Conservation (phyloP, 2,113 vertebrate genomes). For the Noctilio leporinus region DNA sequence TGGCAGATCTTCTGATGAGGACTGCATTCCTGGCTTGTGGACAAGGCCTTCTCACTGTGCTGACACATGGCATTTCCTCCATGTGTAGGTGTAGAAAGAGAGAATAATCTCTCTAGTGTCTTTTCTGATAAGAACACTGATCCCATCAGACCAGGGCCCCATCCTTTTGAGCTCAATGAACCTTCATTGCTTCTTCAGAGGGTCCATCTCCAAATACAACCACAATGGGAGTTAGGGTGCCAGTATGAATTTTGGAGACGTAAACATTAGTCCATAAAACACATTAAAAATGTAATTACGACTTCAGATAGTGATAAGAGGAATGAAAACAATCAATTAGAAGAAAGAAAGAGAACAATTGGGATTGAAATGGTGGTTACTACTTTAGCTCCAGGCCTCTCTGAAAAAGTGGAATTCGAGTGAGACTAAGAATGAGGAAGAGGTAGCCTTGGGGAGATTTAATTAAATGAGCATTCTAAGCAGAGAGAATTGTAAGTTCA, state of each 20-base stretch:
- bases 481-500: not conserved
- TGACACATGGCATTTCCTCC: not conserved
- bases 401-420: not conserved
- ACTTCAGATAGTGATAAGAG: not conserved
- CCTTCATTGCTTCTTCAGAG: not conserved
- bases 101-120: not conserved
- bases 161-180: not conserved
- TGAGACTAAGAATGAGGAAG: not conserved
- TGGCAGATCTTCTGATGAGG: not conserved
- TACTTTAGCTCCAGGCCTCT: not conserved
- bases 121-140: not conserved
- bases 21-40: not conserved
- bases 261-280: not conserved
- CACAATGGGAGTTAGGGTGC: not conserved
- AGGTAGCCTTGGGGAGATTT: not conserved
- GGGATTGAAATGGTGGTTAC: not conserved
- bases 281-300: not conserved
- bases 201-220: not conserved
- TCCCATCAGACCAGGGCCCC: not conserved
- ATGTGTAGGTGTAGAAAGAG: rapidly evolving
- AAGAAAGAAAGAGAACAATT: not conserved
- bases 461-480: not conserved
- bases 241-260: not conserved
- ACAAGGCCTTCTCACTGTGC: not conserved
- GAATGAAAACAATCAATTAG: not conserved